Conservation (phyloP, 2,888 invertebrate genomes). For the Drosophila diplacantha region DNA sequence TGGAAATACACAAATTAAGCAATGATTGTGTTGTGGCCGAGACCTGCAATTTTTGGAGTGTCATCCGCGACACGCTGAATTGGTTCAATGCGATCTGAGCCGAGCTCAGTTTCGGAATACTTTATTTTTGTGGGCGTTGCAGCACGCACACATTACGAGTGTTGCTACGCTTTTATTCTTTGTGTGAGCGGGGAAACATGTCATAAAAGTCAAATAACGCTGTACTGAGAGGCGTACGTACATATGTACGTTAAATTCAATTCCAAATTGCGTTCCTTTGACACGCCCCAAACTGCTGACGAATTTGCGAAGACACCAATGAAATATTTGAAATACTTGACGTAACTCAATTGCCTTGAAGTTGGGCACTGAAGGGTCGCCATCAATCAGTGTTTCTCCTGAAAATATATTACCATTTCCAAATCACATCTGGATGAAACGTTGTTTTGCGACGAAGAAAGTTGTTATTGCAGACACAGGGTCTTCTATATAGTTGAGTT, state of each 20-base stretch:
- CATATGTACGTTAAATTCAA: conserved; percentile 37
- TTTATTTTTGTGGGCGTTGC: conserved; percentile 44
- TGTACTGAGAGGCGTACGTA: conserved; percentile 11
- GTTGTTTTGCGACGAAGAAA: neutral
- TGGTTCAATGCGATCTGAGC: conserved; percentile 25
- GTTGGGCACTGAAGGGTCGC: conserved; percentile 11
- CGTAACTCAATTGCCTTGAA: conserved; percentile 40
- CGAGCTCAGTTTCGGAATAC: conserved; percentile 2
- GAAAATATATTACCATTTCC: conserved; percentile 16
- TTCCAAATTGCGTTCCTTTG: conserved; percentile 35
- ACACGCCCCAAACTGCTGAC: conserved; percentile 35
- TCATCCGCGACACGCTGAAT: conserved; percentile 20
- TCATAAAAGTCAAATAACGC: conserved; percentile 45
- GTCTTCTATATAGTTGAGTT: neutral
- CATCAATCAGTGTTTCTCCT: conserved; percentile 16
- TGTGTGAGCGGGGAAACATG: conserved; percentile 28
- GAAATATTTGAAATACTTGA: conserved; percentile 38
- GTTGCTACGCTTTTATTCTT: conserved; percentile 2
- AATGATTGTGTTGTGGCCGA: conserved; percentile 39
- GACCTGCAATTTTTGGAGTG: conserved; percentile 27
- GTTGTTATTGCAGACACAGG: neutral
- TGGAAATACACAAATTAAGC: conserved; percentile 48
- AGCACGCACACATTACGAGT: conserved; percentile 28
- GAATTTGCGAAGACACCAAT: conserved; percentile 22
- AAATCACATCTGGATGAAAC: conserved; percentile 1